phyloP scores from a whole-genome alignment of 2,797 vertebrate genomes.

The Notamacropus eugenii region DNA sequence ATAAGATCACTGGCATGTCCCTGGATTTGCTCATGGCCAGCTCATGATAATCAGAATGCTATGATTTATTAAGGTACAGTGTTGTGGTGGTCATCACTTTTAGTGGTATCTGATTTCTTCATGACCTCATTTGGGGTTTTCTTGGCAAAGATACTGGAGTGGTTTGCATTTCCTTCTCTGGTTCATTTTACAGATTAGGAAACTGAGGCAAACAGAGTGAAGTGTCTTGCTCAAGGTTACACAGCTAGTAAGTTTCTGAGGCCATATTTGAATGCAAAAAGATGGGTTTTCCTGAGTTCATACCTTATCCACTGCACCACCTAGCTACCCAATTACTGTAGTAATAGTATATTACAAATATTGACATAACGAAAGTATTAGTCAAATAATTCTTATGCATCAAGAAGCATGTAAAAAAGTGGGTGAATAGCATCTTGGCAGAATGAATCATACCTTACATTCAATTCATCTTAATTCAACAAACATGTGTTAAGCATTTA shows the following conservation, averaged over 20 bases:
- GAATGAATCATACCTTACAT: neutral
- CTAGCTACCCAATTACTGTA: too few species aligned
- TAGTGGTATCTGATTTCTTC: neutral
- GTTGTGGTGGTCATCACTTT: neutral
- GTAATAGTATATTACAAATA: neutral
- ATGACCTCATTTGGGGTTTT: neutral
- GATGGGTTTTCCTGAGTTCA: neutral
- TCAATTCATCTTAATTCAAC: neutral
- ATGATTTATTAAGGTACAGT: neutral
- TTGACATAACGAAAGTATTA: neutral
- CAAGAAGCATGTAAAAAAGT: neutral
- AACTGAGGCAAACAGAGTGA: neutral
- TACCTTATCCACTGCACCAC: neutral
- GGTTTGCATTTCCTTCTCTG: neutral
- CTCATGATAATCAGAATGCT: neutral
- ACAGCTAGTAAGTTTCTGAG: neutral
- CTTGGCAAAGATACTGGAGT: neutral
- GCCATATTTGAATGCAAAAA: neutral
- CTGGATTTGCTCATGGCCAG: neutral
- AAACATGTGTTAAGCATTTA: neutral
- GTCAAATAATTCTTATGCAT: neutral
- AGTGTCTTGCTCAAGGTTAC: neutral
- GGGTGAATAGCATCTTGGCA: neutral
- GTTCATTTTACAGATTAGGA: neutral
- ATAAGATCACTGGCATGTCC: neutral